Base-by-base conservation (phyloP, 2,888 invertebrate species). In the Volucella inanis region DNA sequence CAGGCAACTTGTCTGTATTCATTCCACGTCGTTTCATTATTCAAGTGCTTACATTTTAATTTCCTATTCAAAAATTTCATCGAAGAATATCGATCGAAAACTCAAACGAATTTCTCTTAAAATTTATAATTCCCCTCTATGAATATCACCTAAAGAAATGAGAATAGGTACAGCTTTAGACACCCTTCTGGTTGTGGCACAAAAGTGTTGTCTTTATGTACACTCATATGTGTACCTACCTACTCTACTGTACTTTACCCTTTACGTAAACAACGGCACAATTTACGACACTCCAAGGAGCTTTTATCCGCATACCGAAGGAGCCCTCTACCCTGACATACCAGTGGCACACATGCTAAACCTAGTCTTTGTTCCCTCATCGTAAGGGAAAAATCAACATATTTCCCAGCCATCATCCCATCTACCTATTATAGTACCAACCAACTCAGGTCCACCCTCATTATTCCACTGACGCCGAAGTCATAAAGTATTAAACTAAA, bases 401-500 rank as follows among this genome's bases (percentile, higher is more conserved):
- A 74, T 62, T 67, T 52, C 47, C 43, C n/a, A 38, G 15, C 11
- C 0, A 18, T 31, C 4, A 4, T 14, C 15, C 59, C 39, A 14
- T 0, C 47, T 12, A 9, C 55, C 52, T 15, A 12, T 6, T 31
- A 31, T n/a, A n/a, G n/a, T n/a, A n/a, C n/a, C n/a, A n/a, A n/a
- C 52, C 22, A 39, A 49, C 38, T 3, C 31, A 10, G 14, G 39
- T n/a, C 50, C 65, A 55, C 31, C 49, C 49, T 64, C 57, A 52
- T 50, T 52, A 72, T 67, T 67, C 61, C 22, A 61, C 41, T 72
- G 47, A 43, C 55, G 74, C 62, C 68, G 22, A 72, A 77, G 72
- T 78, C 82, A 77, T 82, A 72, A 82, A 82, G 65, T 82, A 78
- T 82, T 72, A 71, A 82, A 77, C 82, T 77, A 72, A 82, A 77